Conservation (phyloP, 2,113 vertebrate genomes). For the Bungarus multicinctus region DNA sequence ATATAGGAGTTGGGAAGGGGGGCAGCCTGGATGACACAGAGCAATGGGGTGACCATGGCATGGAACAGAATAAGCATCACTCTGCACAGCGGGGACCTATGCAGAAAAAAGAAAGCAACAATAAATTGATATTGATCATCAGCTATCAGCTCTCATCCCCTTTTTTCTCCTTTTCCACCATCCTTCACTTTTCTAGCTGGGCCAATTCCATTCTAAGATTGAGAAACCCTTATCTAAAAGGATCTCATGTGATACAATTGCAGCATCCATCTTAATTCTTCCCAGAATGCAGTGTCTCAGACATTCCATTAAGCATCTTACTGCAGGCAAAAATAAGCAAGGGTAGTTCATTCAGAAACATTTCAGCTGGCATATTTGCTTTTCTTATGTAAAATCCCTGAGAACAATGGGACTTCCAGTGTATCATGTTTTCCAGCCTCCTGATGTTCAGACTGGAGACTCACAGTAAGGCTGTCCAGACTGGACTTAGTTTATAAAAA, state of each 20-base stretch:
- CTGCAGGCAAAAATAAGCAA: background rate
- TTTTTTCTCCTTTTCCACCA: background rate
- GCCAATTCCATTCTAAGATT: background rate
- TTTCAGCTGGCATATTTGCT: background rate
- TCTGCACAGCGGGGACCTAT: constrained; percentile 57
- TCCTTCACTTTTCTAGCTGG: background rate
- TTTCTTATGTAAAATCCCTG: background rate
- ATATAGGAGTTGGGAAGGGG: constrained; percentile 47
- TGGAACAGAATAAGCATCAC: constrained; percentile 57
- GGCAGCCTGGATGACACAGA: constrained; percentile 42
- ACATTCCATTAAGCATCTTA: background rate
- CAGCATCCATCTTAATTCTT: background rate
- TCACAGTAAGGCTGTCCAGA: background rate
- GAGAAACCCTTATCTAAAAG: background rate
- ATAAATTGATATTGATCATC: background rate
- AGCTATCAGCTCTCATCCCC: background rate
- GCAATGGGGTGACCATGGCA: constrained; percentile 48
- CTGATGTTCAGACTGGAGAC: background rate
- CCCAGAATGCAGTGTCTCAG: background rate
- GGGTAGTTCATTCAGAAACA: background rate
- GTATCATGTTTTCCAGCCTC: background rate
- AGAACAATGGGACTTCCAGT: background rate
- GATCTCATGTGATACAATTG: background rate
- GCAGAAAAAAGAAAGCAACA: background rate
- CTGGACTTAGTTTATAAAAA: background rate